A percentile compares a stretch with the other conserved stretches of the same genome.
Evolutionary conservation across 2,797 vertebrate genomes (phyloP).

Genomic region (Protosalanx chinensis): DNA sequence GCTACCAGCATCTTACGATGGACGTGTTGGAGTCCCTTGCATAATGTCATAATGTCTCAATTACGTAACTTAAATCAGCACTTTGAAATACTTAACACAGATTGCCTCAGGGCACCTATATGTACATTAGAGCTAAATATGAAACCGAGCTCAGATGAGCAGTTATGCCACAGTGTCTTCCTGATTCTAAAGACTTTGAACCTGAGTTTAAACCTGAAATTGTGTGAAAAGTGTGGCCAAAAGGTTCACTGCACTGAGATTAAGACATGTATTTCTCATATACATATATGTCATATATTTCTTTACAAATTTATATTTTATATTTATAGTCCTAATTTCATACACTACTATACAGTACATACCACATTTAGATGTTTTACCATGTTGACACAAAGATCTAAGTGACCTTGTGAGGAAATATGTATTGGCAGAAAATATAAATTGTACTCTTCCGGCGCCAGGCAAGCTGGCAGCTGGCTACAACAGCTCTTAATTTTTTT

Average conservation of each 20-base stretch:
- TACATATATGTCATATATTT: neutral
- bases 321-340: neutral
- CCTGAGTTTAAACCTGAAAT: too few species aligned
- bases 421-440: neutral
- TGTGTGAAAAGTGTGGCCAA: too few species aligned
- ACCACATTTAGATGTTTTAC: neutral
- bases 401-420: neutral
- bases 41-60: conserved; percentile 47
- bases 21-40: neutral
- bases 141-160: conserved; percentile 61
- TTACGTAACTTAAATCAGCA: conserved; percentile 50
- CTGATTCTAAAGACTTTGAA: neutral
- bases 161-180: conserved; percentile 25
- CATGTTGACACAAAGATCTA: neutral
- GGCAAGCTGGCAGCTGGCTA: too few species aligned
- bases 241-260: too few species aligned
- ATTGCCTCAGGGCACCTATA: conserved; percentile 30
- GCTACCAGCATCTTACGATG: too few species aligned
- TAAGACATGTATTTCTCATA: neutral
- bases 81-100: conserved; percentile 46
- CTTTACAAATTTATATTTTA: neutral
- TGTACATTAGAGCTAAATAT: conserved; percentile 35
- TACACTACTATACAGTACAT: neutral
- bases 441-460: neutral
- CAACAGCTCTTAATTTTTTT: too few species aligned